Base-by-base conservation (phyloP, 2,888 invertebrate genomes). In the Lobophora halterata region DNA sequence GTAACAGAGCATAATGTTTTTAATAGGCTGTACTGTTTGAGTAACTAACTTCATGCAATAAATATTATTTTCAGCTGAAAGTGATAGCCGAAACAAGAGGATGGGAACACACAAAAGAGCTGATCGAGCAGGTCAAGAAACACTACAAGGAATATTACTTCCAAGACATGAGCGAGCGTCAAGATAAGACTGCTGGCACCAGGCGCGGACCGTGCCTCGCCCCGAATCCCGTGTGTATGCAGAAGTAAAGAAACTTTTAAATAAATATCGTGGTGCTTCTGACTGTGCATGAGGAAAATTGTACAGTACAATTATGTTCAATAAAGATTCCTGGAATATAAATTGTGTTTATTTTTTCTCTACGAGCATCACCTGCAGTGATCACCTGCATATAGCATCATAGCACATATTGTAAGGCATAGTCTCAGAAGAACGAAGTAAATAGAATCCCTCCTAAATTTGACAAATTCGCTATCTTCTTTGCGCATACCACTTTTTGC, bases 81-180 rank as follows among this genome's bases (percentile, higher is more conserved):
- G 92, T 96, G 4, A 91, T 97, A 9, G 94, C 93, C 52, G 97
- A 98, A 82, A 97, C 97, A 0, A 89, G 94, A 61, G 96, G 96
- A 63, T 90, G 91, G 83, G 90, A 91, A 1, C 97, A 98, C 67
- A 91, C 92, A 1, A 82, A 77, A 60, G 89, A 73, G 21, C 33
- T 87, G 32, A 55, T 78, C 24, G 79, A 82, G 21, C 46, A 55
- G 55, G 58, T 86, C 11, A 83, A 83, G 62, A 82, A 77, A 49
- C 57, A 95, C 70, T 95, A 95, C 71, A 91, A 91, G 50, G 93
- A 93, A 2, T 83, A 71, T 51, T 63, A 56, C 59, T 85, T 85
- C 71, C 75, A 63, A 44, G 79, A 81, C 17, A 58, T 73, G 57
- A 48, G 53, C 11, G 73, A 65, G 3, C 57, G 52, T 1, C 21